phyloP scores from a whole-genome alignment of 2,797 vertebrate genomes.

The Silurus aristotelis region DNA sequence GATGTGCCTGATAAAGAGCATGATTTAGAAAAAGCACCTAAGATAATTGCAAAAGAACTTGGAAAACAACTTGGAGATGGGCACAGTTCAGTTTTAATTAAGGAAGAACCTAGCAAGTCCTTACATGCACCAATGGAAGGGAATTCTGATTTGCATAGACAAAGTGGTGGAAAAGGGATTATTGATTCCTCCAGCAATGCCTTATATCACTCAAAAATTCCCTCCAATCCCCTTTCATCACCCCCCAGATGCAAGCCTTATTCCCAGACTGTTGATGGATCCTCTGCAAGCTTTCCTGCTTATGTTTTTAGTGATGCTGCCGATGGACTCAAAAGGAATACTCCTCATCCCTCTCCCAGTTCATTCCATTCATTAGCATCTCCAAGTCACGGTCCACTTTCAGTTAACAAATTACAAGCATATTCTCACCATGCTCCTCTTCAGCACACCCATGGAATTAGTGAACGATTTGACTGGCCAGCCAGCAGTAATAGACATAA shows the following conservation, averaged over 20 bases:
- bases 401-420: conserved; percentile 72
- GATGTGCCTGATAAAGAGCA: conserved; percentile 67
- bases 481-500: conserved; percentile 72
- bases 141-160: conserved; percentile 69
- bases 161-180: conserved; percentile 55
- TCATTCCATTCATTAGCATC: conserved; percentile 70
- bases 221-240: conserved; percentile 70
- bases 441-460: conserved; percentile 70
- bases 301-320: conserved; percentile 71
- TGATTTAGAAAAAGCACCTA: conserved; percentile 65
- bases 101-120: conserved; percentile 67
- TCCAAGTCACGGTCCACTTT: conserved; percentile 55
- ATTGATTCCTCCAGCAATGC: conserved; percentile 63
- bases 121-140: conserved; percentile 64
- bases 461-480: conserved; percentile 68
- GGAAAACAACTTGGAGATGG: conserved; percentile 63
- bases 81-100: conserved; percentile 55
- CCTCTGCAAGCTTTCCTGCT: conserved; percentile 64
- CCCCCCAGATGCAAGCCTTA: conserved; percentile 72
- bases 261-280: conserved; percentile 72
- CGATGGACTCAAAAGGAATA: conserved; percentile 67
- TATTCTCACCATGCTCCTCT: conserved; percentile 71
- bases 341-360: conserved; percentile 67
- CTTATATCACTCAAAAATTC: conserved; percentile 57
- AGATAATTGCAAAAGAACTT: conserved; percentile 51